These are phyloP conservation scores for Chelonus insularis DNA, from an alignment of 1,140 invertebrate genomes.

Conservation along the genomic window DNA sequence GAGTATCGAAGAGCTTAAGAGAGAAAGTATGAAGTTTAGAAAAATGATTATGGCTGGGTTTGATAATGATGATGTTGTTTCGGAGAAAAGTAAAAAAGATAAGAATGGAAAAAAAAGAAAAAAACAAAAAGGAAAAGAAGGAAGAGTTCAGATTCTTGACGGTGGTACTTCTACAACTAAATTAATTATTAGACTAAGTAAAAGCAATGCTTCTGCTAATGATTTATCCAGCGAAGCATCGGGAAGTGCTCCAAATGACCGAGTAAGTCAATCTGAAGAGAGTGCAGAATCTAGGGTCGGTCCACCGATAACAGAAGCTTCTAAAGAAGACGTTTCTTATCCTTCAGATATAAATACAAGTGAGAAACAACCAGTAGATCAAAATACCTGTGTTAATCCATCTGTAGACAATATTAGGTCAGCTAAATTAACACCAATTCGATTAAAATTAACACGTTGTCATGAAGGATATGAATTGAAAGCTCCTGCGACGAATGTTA, in stretches of 20 bases:
- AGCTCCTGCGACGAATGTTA: constrained; percentile 46
- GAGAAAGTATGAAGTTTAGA: constrained; percentile 87
- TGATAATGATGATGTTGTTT: constrained; percentile 66
- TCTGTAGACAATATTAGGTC: constrained; percentile 64
- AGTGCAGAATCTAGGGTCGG: constrained; percentile 11
- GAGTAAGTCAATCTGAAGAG: constrained; percentile 19
- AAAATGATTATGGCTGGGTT: constrained; percentile 81
- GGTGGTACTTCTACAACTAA: constrained; percentile 68
- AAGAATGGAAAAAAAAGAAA: constrained; percentile 69
- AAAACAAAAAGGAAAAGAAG: constrained; percentile 63
- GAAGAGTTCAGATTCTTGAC: constrained; percentile 65
- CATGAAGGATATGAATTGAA: constrained; percentile 70
- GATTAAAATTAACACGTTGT: constrained; percentile 79
- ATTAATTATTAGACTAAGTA: constrained; percentile 68
- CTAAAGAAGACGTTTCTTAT: constrained; percentile 56
- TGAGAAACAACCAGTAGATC: constrained; percentile 51
- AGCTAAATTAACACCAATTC: constrained; percentile 74
- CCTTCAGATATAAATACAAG: constrained; percentile 56
- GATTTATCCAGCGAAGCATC: constrained; percentile 20
- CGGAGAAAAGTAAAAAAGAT: constrained; percentile 65
- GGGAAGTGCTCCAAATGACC: constrained; percentile 9
- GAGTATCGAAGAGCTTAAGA: constrained; percentile 74
- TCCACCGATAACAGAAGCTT: constrained; percentile 48
- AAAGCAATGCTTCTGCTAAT: constrained; percentile 38
- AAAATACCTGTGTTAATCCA: constrained; percentile 46